phyloP scores from a whole-genome alignment of 1,140 invertebrate genomes.

The Nymphalis io region DNA sequence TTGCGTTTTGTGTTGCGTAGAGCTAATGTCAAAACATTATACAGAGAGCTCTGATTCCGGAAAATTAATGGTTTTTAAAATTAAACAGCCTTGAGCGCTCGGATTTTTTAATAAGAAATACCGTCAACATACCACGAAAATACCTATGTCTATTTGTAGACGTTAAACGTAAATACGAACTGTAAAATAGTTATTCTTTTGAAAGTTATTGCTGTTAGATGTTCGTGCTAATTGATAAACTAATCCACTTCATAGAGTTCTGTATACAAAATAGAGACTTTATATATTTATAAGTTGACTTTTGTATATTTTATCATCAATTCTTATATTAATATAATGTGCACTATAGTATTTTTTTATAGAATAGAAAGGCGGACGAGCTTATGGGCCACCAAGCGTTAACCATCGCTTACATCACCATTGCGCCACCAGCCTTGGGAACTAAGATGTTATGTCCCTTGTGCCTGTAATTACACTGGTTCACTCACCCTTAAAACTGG shows the following conservation, averaged over 20 bases:
- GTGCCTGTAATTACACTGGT: too few species aligned
- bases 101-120: slow-evolving; percentile 48
- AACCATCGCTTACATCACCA: too few species aligned
- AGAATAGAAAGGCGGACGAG: too few species aligned
- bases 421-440: too few species aligned
- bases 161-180: slow-evolving; percentile 27
- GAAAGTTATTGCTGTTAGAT: slow-evolving; percentile 5
- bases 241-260: slow-evolving; percentile 6
- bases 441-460: too few species aligned
- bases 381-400: too few species aligned
- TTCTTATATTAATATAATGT: too few species aligned
- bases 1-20: slow-evolving; percentile 43
- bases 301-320: not conserved
- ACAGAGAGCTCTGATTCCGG: slow-evolving; percentile 49
- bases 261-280: not conserved
- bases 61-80: slow-evolving; percentile 58
- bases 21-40: slow-evolving; percentile 61
- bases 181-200: slow-evolving; percentile 6
- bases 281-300: not conserved
- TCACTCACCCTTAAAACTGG: too few species aligned
- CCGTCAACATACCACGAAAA: slow-evolving; percentile 48
- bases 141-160: slow-evolving; percentile 32
- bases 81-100: slow-evolving; percentile 69
- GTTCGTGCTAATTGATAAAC: not conserved
- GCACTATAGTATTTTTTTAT: too few species aligned